These are phyloP conservation scores for Gryon sp. DNA, from an alignment of 1,140 invertebrate genomes.

Conservation along the genomic window DNA sequence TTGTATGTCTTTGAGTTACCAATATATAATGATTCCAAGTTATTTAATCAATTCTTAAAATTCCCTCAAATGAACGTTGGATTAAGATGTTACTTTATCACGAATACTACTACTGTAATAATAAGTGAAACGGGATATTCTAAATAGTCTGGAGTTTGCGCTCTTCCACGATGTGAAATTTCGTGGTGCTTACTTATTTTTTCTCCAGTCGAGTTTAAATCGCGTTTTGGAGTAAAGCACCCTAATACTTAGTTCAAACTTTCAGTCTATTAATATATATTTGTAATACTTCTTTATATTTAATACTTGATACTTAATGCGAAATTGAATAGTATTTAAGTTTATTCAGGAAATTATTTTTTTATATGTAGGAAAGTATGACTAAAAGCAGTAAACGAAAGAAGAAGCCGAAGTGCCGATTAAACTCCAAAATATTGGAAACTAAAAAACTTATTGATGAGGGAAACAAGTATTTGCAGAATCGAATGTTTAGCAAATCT, in stretches of 20 bases:
- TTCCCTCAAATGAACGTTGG: neutral
- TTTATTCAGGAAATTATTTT: neutral
- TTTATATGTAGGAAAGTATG: constrained; percentile 6
- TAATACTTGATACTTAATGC: neutral
- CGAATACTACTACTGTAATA: constrained; percentile 34
- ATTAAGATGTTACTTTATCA: constrained; percentile 42
- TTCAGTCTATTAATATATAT: neutral
- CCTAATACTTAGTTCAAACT: no score
- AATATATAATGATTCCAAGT: no score
- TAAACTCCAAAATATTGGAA: constrained; percentile 41
- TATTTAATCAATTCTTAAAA: no score
- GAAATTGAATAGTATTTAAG: no score
- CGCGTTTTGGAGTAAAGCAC: no score
- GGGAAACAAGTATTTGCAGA: constrained; percentile 85
- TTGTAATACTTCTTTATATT: neutral
- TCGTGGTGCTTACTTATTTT: constrained; percentile 20
- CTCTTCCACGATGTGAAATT: constrained; percentile 26
- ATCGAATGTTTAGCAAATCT: constrained; percentile 84
- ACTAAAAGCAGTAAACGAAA: constrained; percentile 12
- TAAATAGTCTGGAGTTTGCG: constrained; percentile 43
- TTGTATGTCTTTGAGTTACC: neutral
- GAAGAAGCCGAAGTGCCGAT: constrained; percentile 16
- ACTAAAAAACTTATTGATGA: constrained; percentile 84
- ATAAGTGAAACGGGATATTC: constrained; percentile 42
- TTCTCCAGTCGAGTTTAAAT: constrained; percentile 32